Evolutionary conservation across 53 echinoderm and acorn worm species (phyloP), one percentile per base, ranked within the genome.

Genomic region (Astropecten irregularis): DNA sequence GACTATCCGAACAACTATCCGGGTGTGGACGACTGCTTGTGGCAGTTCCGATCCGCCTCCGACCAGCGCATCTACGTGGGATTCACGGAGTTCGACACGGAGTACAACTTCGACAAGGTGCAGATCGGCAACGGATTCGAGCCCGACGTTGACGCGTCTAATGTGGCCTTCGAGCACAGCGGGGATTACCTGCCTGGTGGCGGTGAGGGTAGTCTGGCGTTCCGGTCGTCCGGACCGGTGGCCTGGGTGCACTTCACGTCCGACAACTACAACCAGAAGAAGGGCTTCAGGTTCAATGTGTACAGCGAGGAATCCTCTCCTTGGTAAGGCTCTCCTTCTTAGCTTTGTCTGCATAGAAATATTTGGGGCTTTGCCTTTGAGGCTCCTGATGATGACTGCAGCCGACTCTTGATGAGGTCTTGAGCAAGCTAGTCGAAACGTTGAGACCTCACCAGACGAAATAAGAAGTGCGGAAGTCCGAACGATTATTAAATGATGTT

Each of bases 1-100:
- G 86, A 89, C 83, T 89, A 77, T 62, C 92, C 92, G 2, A 60
- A 76, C 61, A 27, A 47, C 10, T 92, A 92, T 40, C 46, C 68
- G 4, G 42, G 69, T 9, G 32, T 65, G 49, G 23, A 73, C 19
- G 77, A 92, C 42, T 92, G 92, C 40, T 67, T 68, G 23, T 92
- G 89, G 92, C 55, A 72, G 19, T 82, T 68, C 51, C 84, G 81
- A 29, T 86, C 82, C 86, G 82, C 58, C 29, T 86, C 73, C 16
- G 89, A 86, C 2, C 89, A 89, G 3, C 86, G 89, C 26, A 68
- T 92, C 52, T 82, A 83, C 83, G 76, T 92, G 69, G 81, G 66
- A 26, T 89, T 92, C 70, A 61, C 58, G 32, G 83, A 89, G 13
- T 89, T 92, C 71, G 68, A 73, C 23, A 86, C 82, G 23, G 88